Evolutionary conservation across 2,113 vertebrate genomes (phyloP).

Genomic region (Ceyx melanurus): DNA sequence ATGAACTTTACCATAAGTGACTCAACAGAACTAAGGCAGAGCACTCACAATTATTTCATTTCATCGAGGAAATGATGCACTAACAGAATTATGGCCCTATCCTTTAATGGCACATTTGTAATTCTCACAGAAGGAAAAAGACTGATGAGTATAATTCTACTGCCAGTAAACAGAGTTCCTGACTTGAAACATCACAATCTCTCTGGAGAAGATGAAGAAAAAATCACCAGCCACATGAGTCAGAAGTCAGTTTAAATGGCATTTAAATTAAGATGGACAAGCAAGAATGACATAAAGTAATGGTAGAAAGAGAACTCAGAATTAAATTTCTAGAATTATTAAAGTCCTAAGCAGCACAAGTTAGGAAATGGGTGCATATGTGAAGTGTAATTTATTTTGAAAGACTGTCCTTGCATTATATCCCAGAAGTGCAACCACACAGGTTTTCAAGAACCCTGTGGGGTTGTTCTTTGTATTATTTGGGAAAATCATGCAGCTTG

Average conservation of each 20-base stretch:
- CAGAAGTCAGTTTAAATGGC: conserved; percentile 40
- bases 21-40: conserved; percentile 5
- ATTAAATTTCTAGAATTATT: background rate
- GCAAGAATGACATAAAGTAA: background rate
- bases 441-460: background rate
- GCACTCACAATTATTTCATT: conserved; percentile 42
- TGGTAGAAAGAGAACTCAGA: background rate
- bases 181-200: conserved; percentile 28
- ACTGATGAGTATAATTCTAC: conserved; percentile 19
- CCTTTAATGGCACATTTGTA: conserved; percentile 29
- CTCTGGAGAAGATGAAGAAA: conserved; percentile 11
- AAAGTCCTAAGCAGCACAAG: background rate
- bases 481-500: background rate
- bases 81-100: conserved; percentile 31
- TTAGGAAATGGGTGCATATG: background rate
- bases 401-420: background rate
- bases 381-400: background rate
- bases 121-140: conserved; percentile 3
- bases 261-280: conserved; percentile 52
- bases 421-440: background rate
- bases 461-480: background rate
- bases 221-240: conserved; percentile 52
- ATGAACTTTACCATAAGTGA: background rate
- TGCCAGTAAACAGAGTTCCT: conserved; percentile 17
- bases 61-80: conserved; percentile 56